These are phyloP conservation scores for Drosophila melanosoma DNA, from an alignment of 2,888 invertebrate genomes.

Conservation along the genomic window DNA sequence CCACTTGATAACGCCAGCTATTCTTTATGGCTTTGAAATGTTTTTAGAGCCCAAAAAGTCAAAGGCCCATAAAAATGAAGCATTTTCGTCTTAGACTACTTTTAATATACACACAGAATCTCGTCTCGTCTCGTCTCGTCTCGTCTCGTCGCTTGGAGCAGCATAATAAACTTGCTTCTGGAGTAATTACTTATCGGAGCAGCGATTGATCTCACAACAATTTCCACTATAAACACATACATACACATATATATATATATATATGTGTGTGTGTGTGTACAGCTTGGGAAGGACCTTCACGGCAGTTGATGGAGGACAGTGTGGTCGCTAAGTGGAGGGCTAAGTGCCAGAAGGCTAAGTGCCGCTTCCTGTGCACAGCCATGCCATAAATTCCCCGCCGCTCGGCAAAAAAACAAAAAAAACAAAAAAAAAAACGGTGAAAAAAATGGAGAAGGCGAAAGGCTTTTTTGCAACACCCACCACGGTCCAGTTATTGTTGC, in stretches of 20 bases:
- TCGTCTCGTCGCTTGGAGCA: neutral
- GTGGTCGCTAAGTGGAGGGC: conserved; percentile 45
- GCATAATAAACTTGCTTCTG: conserved; percentile 18
- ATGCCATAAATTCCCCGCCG: conserved; percentile 65
- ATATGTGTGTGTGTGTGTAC: neutral
- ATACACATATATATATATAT: neutral
- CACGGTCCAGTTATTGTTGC: conserved; percentile 71
- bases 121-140: too few relatives aligned
- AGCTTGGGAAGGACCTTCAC: conserved; percentile 3
- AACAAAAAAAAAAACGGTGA: neutral
- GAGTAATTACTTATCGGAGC: conserved; percentile 55
- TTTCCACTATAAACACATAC: neutral
- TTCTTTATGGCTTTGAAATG: conserved; percentile 77
- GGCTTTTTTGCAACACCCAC: conserved; percentile 46
- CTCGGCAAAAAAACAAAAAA: neutral
- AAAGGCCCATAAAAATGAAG: conserved; percentile 64
- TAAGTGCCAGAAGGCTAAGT: conserved; percentile 75
- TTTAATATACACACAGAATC: conserved; percentile 49
- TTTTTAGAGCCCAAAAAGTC: conserved; percentile 60
- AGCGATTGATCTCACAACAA: conserved; percentile 35
- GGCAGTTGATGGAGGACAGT: conserved; percentile 32
- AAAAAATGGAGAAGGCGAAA: conserved; percentile 17
- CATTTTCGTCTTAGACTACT: conserved; percentile 26
- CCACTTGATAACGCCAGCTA: conserved; percentile 70
- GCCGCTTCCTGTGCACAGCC: conserved; percentile 71